phyloP scores from a whole-genome alignment of 2,797 vertebrate species.

The Cyprinodon diabolis region DNA sequence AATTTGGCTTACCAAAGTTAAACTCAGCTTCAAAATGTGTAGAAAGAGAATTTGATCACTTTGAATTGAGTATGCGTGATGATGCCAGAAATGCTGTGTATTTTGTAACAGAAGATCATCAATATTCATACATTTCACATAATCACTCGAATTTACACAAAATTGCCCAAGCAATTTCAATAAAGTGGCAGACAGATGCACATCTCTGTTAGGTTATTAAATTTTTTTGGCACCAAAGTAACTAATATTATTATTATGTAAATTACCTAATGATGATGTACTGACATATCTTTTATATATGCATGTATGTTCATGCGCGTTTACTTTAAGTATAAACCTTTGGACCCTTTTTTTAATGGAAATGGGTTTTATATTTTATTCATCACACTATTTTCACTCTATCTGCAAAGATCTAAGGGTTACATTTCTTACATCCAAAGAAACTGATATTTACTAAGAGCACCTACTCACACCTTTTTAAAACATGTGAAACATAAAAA shows the following conservation, averaged over 20 bases:
- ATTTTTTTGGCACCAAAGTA: background rate
- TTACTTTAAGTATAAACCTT: background rate
- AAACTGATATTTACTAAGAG: slow-evolving; percentile 4
- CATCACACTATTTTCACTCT: background rate
- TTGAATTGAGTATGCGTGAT: background rate
- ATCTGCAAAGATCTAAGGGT: background rate
- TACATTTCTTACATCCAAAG: slow-evolving; percentile 9
- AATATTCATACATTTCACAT: background rate
- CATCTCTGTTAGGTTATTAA: background rate
- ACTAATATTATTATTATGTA: background rate
- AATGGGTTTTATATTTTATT: background rate
- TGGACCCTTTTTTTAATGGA: slow-evolving; percentile 11
- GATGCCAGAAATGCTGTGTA: background rate
- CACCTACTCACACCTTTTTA: background rate
- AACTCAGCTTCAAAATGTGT: background rate
- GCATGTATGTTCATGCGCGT: background rate
- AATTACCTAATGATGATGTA: background rate
- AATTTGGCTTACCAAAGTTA: background rate
- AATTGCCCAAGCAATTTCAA: background rate
- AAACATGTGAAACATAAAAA: slow-evolving; percentile 8
- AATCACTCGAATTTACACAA: background rate
- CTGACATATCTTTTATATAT: background rate
- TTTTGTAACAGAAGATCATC: background rate
- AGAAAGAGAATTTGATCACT: background rate
- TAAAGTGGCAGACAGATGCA: background rate